Conservation (phyloP, 2,888 invertebrate species). For the Aromia moschata region DNA sequence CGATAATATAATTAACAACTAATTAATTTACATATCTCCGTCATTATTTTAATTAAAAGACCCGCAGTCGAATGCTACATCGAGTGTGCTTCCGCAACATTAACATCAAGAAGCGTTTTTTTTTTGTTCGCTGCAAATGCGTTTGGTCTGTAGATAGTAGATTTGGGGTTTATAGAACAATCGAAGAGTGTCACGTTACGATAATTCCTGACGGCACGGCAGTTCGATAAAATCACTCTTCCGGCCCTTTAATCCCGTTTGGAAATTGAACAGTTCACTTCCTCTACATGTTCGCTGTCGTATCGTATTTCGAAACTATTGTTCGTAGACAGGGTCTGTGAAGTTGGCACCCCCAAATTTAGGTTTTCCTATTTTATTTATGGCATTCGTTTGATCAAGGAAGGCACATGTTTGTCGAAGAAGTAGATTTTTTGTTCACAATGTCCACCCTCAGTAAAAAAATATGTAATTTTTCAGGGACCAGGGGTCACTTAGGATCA, state of each 20-base stretch:
- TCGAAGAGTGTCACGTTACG: conserved; percentile 9
- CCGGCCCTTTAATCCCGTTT: conserved; percentile 8
- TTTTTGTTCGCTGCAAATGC: background rate
- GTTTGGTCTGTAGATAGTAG: background rate
- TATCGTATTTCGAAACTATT: background rate
- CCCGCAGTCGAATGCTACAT: background rate
- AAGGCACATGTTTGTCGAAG: too few species aligned
- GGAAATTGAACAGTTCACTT: conserved; percentile 13
- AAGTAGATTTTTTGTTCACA: too few species aligned
- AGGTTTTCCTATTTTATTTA: too few species aligned
- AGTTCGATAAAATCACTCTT: conserved; percentile 16
- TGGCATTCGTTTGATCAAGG: too few species aligned
- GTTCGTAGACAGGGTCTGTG: background rate
- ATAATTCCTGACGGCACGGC: conserved; percentile 6
- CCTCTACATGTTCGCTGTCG: conserved; percentile 6
- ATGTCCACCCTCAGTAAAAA: too few species aligned
- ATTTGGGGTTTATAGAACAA: conserved; percentile 5
- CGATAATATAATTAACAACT: too few species aligned
- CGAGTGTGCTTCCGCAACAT: background rate
- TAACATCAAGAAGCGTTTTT: background rate
- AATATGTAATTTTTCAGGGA: too few species aligned
- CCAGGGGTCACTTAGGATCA: too few species aligned
- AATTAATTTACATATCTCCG: background rate
- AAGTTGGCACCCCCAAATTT: too few species aligned
- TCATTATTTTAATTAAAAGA: too few species aligned